phyloP scores from a whole-genome alignment of 30 jellyfish, hydroid and myxozoan species.

The Turritopsis dohrnii region DNA sequence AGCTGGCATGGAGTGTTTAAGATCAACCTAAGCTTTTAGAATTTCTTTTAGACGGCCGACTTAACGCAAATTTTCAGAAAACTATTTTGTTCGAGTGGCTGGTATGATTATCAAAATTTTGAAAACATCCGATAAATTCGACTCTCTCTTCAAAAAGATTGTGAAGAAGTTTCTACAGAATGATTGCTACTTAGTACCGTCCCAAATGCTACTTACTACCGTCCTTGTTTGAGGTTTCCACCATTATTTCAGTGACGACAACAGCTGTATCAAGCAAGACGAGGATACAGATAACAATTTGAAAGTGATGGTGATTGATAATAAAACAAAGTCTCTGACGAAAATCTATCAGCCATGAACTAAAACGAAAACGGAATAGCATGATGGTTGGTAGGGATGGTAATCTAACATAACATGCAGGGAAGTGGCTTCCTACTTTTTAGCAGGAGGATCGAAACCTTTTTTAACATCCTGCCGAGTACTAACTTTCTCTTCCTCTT shows the following conservation, averaged over 20 bases:
- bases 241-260: conserved; percentile 76
- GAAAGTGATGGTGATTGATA: conserved; percentile 58
- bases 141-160: too few species aligned
- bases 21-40: too few species aligned
- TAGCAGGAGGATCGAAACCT: neutral
- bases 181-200: too few species aligned
- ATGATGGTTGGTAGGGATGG: too few species aligned
- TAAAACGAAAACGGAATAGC: neutral
- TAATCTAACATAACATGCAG: too few species aligned
- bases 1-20: too few species aligned
- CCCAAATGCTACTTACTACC: conserved; percentile 4
- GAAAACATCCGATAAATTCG: too few species aligned
- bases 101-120: too few species aligned
- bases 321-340: conserved; percentile 40
- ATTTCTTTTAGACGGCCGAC: too few species aligned
- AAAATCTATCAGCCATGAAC: neutral
- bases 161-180: too few species aligned
- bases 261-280: conserved; percentile 81
- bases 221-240: conserved; percentile 46
- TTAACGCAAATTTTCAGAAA: too few species aligned
- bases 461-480: neutral
- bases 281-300: conserved; percentile 47
- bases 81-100: too few species aligned
- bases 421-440: neutral
- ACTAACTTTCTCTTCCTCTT: neutral